These are phyloP conservation scores for Pseudochirops corinnae DNA, from an alignment of 2,797 vertebrate species.

Conservation along the genomic window DNA sequence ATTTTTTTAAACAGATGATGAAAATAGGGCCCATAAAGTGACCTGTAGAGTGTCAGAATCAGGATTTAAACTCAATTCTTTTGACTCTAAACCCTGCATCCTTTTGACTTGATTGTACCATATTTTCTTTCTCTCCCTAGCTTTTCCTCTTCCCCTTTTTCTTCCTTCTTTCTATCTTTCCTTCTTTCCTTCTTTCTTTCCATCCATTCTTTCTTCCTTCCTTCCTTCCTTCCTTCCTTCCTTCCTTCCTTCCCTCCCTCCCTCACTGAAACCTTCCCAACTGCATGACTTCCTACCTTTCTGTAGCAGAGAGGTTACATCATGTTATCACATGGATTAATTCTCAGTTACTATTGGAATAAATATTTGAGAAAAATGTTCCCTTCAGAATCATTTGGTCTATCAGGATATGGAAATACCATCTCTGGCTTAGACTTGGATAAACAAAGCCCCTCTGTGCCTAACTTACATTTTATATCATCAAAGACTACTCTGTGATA, in stretches of 20 bases:
- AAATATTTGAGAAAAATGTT: background rate
- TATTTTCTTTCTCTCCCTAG: background rate
- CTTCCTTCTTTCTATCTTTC: background rate
- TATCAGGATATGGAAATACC: background rate
- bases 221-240: background rate
- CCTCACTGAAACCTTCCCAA: background rate
- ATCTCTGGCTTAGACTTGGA: background rate
- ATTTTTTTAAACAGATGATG: background rate
- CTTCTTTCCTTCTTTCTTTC: background rate
- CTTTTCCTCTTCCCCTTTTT: background rate
- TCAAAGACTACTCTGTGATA: conserved; percentile 64
- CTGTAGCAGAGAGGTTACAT: background rate
- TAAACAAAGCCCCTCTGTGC: conserved; percentile 23
- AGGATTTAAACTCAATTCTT: background rate
- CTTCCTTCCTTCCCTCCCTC: background rate
- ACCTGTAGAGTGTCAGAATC: background rate
- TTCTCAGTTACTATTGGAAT: background rate
- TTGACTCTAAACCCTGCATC: background rate
- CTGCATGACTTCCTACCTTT: background rate
- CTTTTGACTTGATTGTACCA: too few relatives aligned
- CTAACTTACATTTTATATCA: conserved; percentile 41
- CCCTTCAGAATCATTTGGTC: background rate
- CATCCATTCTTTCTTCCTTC: background rate
- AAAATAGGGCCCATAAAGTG: background rate
- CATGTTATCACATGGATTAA: background rate